These are phyloP conservation scores for Phoeniculus purpureus DNA, from an alignment of 2,797 vertebrate species.

Conservation along the genomic window DNA sequence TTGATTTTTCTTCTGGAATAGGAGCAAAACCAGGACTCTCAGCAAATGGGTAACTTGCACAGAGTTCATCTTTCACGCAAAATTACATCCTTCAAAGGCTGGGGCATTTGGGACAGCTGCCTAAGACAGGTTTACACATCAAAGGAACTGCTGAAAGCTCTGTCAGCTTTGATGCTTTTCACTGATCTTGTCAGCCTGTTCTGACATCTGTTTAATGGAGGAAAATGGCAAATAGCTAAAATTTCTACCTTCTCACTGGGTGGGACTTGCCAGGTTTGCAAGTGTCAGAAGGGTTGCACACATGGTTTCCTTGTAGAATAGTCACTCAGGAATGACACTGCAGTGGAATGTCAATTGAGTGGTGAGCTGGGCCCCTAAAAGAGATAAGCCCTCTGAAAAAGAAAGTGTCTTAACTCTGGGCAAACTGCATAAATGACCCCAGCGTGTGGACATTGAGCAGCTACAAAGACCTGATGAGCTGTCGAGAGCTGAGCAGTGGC, in stretches of 20 bases:
- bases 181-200: neutral
- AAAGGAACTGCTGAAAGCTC: neutral
- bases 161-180: neutral
- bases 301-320: neutral
- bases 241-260: neutral
- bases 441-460: rapidly evolving
- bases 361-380: neutral
- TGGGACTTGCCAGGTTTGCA: neutral
- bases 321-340: rapidly evolving
- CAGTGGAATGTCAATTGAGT: neutral
- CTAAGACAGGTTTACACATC: neutral
- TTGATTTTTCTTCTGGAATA: neutral
- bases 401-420: neutral
- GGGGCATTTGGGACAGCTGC: neutral
- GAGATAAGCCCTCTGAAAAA: neutral
- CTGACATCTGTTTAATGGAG: neutral
- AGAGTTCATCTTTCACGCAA: neutral
- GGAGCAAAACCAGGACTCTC: neutral
- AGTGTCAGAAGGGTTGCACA: neutral
- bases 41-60: neutral
- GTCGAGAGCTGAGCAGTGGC: neutral
- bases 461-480: neutral
- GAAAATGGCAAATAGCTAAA: neutral
- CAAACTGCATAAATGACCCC: neutral
- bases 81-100: neutral